phyloP scores from a whole-genome alignment of 30 jellyfish, hydroid and myxozoan species.

The Catostylus mosaicus region DNA sequence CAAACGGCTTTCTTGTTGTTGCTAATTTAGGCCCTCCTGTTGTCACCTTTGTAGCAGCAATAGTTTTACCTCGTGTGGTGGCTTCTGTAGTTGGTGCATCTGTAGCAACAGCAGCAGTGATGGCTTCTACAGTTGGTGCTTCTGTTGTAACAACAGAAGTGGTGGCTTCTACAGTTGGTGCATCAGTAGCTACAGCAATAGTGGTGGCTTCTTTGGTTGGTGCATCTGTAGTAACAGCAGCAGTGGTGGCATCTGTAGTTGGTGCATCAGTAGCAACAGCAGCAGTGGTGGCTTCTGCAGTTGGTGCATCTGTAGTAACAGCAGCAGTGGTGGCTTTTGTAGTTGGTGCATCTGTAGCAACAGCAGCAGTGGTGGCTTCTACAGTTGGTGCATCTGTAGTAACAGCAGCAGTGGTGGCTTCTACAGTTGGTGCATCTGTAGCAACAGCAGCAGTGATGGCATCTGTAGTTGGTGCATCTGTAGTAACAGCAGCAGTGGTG shows the following conservation, averaged over 20 bases:
- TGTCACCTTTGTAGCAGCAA: not conserved
- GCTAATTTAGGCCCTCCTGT: not conserved
- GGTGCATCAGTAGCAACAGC: conserved; percentile 23
- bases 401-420: not conserved
- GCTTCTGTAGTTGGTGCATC: conserved; percentile 2
- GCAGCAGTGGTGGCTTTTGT: no score
- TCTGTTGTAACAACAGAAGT: not conserved
- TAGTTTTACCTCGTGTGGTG: not conserved
- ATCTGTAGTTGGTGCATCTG: conserved; percentile 18
- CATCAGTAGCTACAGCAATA: conserved; percentile 20
- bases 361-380: conserved; percentile 2
- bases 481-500: not conserved
- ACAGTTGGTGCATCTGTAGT: not conserved
- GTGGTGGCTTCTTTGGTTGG: conserved; percentile 36
- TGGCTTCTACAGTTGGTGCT: not conserved
- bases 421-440: not conserved
- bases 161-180: conserved; percentile 43
- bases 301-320: not conserved
- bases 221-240: not conserved
- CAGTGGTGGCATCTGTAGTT: conserved; percentile 15
- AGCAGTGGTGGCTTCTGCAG: not conserved
- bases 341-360: not conserved
- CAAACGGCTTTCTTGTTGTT: conserved; percentile 11
- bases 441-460: not conserved
- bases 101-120: not conserved